Percentiles rank a stretch among this genome's conserved stretches.
Conservation (phyloP, 37 sponge, comb jelly and placozoan genomes). For the Ephydatia muelleri region DNA sequence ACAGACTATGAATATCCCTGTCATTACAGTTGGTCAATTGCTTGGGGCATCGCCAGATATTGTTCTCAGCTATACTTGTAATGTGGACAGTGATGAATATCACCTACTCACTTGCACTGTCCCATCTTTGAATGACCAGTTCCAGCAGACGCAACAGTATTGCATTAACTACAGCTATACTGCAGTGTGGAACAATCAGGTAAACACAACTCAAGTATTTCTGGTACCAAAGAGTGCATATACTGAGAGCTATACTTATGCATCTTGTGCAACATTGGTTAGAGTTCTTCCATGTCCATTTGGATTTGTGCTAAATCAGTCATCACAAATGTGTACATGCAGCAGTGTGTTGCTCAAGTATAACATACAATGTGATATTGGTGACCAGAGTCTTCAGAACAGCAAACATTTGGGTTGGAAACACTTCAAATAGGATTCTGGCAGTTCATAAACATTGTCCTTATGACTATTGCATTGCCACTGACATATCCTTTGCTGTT, state of each 20-base stretch:
- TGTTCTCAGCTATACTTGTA: not conserved
- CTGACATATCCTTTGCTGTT: not conserved
- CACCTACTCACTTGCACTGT: not conserved
- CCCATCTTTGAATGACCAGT: not conserved
- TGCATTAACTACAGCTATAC: not conserved
- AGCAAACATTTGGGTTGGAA: not conserved
- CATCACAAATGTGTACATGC: not conserved
- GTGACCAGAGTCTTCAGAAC: not conserved
- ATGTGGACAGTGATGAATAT: not conserved
- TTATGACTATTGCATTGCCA: slow-evolving; percentile 4
- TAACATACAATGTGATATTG: not conserved
- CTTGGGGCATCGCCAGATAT: not conserved
- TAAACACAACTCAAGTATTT: not conserved
- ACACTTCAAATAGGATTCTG: not conserved
- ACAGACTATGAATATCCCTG: not conserved
- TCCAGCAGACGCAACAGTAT: not conserved
- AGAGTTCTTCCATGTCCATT: not conserved
- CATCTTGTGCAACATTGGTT: not conserved
- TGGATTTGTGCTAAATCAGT: not conserved
- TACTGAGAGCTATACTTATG: not conserved
- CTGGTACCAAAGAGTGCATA: not conserved
- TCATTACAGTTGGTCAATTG: not conserved
- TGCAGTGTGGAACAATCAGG: not conserved
- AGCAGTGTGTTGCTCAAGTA: not conserved
- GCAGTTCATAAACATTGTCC: not conserved